Percentiles rank a stretch among this genome's conserved stretches.
These are phyloP conservation scores for Calyptomena viridis DNA, from an alignment of 2,113 vertebrate genomes.

Conservation along the genomic window DNA sequence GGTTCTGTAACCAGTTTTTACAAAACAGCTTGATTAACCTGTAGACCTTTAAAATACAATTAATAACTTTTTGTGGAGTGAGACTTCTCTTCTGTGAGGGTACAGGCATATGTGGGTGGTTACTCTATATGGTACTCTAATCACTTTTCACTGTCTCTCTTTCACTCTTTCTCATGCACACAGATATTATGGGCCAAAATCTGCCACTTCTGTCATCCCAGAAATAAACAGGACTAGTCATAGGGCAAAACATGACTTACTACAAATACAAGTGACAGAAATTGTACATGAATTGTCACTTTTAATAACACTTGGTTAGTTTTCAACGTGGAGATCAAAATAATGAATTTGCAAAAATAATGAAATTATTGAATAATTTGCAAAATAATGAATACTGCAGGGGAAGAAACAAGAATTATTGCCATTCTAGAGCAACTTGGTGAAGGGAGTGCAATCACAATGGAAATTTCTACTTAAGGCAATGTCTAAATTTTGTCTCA, in stretches of 20 bases:
- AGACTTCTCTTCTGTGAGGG: background rate
- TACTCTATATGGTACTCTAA: constrained; percentile 10
- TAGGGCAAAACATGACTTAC: constrained; percentile 19
- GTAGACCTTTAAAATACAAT: background rate
- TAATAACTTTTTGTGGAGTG: background rate
- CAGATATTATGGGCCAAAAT: constrained; percentile 1
- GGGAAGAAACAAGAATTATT: background rate
- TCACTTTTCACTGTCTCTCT: background rate
- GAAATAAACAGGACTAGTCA: constrained; percentile 45
- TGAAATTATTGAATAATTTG: too few species aligned
- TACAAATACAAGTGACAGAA: background rate
- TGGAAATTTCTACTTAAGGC: background rate
- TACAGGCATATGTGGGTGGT: background rate
- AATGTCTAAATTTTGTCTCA: background rate
- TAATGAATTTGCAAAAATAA: background rate
- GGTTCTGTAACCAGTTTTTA: background rate
- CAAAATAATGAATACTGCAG: background rate
- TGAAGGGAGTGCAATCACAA: background rate
- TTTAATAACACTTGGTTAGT: background rate
- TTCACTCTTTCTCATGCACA: constrained; percentile 9
- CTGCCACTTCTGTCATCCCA: constrained; percentile 8
- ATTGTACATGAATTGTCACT: background rate
- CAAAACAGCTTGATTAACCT: background rate
- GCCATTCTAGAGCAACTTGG: background rate
- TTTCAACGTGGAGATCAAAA: background rate